These are phyloP conservation scores for Dunckerocampus dactyliophorus DNA, from an alignment of 2,113 vertebrate species.

Conservation along the genomic window DNA sequence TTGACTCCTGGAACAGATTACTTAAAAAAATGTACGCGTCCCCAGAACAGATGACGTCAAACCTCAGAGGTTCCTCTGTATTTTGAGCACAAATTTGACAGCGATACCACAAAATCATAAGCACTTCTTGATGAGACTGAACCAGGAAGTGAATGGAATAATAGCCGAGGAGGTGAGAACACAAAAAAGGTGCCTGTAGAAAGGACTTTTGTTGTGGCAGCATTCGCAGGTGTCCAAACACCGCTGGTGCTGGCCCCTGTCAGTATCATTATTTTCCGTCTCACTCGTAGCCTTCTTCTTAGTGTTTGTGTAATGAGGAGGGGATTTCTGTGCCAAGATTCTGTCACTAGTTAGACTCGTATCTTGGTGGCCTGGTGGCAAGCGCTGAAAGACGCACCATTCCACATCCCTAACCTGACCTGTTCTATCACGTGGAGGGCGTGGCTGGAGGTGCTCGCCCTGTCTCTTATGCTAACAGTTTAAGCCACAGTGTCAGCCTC, in stretches of 20 bases:
- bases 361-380: slow-evolving; percentile 36
- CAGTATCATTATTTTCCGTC: slow-evolving; percentile 13
- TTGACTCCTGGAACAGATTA: too few species aligned
- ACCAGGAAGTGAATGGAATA: not conserved
- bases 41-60: too few species aligned
- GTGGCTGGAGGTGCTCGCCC: slow-evolving; percentile 27
- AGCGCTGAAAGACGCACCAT: slow-evolving; percentile 61
- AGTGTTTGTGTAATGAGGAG: slow-evolving; percentile 62
- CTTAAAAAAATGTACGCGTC: too few species aligned
- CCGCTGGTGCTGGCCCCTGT: slow-evolving; percentile 21
- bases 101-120: too few species aligned
- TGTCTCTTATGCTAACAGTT: slow-evolving; percentile 42
- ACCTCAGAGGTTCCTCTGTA: too few species aligned
- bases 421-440: slow-evolving; percentile 60
- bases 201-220: slow-evolving; percentile 8
- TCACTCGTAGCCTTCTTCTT: slow-evolving; percentile 64
- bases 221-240: slow-evolving; percentile 70
- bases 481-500: slow-evolving; percentile 40
- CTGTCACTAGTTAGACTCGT: slow-evolving; percentile 55
- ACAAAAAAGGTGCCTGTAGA: not conserved
- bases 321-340: slow-evolving; percentile 71
- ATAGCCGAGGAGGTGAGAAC: slow-evolving; percentile 14
- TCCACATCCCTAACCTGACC: slow-evolving; percentile 52
- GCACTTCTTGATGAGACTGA: not conserved
- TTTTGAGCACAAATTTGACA: too few species aligned